Evolutionary conservation across 37 sponge, comb jelly and placozoan genomes (phyloP).

Genomic region (Oopsacas minuta): DNA sequence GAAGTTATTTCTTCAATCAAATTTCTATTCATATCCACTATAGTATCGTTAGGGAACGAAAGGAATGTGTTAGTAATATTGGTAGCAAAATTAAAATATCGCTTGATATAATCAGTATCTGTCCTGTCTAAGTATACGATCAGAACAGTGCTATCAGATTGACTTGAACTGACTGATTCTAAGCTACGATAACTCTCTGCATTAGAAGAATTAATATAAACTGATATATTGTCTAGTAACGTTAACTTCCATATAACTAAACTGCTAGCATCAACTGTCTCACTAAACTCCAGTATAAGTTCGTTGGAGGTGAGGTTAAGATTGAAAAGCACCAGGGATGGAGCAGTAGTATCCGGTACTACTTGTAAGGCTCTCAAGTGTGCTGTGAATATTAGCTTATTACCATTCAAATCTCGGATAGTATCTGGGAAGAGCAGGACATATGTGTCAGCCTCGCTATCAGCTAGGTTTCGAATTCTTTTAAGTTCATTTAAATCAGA

Average conservation of each 20-base stretch:
- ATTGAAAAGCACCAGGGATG: slow-evolving; percentile 46
- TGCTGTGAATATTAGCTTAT: slow-evolving; percentile 44
- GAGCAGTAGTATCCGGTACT: slow-evolving; percentile 36
- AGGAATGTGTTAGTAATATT: slow-evolving; percentile 47
- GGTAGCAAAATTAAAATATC: slow-evolving; percentile 46
- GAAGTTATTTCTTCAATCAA: slow-evolving; percentile 27
- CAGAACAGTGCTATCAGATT: slow-evolving; percentile 35
- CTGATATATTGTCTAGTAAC: slow-evolving; percentile 30
- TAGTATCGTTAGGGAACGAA: slow-evolving; percentile 28
- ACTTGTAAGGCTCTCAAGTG: slow-evolving; percentile 32
- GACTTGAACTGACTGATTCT: slow-evolving; percentile 27
- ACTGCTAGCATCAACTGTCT: slow-evolving; percentile 39
- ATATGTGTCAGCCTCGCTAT: slow-evolving; percentile 30
- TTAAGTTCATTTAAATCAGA: slow-evolving; percentile 74
- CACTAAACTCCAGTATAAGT: slow-evolving; percentile 56
- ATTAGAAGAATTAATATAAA: background rate
- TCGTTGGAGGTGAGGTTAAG: slow-evolving; percentile 46
- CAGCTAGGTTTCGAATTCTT: slow-evolving; percentile 42
- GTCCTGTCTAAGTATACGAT: slow-evolving; percentile 35
- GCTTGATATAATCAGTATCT: slow-evolving; percentile 71
- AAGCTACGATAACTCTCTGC: slow-evolving; percentile 6
- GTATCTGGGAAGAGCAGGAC: slow-evolving; percentile 32
- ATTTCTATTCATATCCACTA: slow-evolving; percentile 61
- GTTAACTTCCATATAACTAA: slow-evolving; percentile 39
- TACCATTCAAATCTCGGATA: slow-evolving; percentile 68